Evolutionary conservation across 2,888 invertebrate genomes (phyloP), one percentile per base, ranked within the genome.

Genomic region (Agrochola lota): DNA sequence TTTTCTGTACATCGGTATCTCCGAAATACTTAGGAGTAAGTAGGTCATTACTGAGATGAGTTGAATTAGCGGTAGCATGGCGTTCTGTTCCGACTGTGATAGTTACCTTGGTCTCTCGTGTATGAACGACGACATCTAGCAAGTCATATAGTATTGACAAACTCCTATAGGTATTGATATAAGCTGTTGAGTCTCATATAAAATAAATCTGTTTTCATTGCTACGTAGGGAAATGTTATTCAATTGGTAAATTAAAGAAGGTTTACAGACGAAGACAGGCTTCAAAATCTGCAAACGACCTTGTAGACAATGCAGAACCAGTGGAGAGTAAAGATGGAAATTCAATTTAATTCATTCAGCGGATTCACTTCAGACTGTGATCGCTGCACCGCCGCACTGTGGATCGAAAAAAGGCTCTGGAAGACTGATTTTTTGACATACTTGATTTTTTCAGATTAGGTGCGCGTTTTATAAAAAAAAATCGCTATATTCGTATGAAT

Each of bases 11-110:
- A n/a, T 78, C 15, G 60, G 26, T 40, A 73, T 49, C 64, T 81
- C 72, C 70, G 20, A 83, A 81, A 82, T 67, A 70, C 59, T 77
- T 57, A 26, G 1, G 6, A 55, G 30, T 59, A 85, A 67, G 83
- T 84, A 63, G 85, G 84, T 82, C 85, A 85, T 78, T 78, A 78
- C 70, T 64, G 66, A 78, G 85, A 84, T 82, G 85, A 62, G 78
- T 74, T 69, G 69, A 64, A 74, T 82, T 74, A 67, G 83, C 83
- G 83, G 83, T 67, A 63, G 63, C 67, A 15, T 63, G 83, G 52
- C 84, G 83, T 84, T 84, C 85, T 69, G 62, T 55, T n/a, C 7
- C 9, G 6, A 70, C 57, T 82, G 69, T 49, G 68, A 80, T 80
- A 77, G 78, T 85, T 49, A 67, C 84, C 84, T 84, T 84, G 83